Conservation (phyloP, 2,888 invertebrate species). For the Nebria brevicollis region DNA sequence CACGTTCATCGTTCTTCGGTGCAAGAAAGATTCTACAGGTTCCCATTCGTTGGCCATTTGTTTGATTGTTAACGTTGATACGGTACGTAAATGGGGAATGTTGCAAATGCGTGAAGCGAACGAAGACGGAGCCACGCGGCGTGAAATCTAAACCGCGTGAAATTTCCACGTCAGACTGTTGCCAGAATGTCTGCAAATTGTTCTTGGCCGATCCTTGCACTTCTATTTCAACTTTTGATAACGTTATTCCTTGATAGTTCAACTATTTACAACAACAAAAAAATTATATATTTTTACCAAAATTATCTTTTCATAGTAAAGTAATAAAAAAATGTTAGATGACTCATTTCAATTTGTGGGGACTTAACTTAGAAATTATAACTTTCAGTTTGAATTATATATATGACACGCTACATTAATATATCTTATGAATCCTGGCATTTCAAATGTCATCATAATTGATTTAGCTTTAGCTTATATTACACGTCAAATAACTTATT, state of each 20-base stretch:
- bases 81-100: slow-evolving; percentile 76
- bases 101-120: slow-evolving; percentile 81
- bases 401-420: neutral
- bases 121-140: slow-evolving; percentile 78
- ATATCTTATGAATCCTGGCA: neutral
- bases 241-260: slow-evolving; percentile 71
- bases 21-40: slow-evolving; percentile 78
- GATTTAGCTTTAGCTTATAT: neutral
- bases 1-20: slow-evolving; percentile 73
- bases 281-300: neutral
- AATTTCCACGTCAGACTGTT: slow-evolving; percentile 80
- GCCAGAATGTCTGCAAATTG: slow-evolving; percentile 78
- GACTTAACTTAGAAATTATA: neutral
- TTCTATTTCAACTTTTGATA: slow-evolving; percentile 68
- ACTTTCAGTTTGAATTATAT: neutral
- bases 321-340: neutral
- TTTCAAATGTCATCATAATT: neutral
- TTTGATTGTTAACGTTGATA: slow-evolving; percentile 59
- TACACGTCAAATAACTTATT: neutral
- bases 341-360: too few species aligned
- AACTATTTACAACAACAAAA: slow-evolving; percentile 62
- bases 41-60: slow-evolving; percentile 65
- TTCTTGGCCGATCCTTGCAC: slow-evolving; percentile 67
- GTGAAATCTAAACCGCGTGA: slow-evolving; percentile 85
- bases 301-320: neutral